Evolutionary conservation across 2,797 vertebrate species (phyloP), one percentile per base, ranked within the genome.

Genomic region (Gorsachius magnificus): DNA sequence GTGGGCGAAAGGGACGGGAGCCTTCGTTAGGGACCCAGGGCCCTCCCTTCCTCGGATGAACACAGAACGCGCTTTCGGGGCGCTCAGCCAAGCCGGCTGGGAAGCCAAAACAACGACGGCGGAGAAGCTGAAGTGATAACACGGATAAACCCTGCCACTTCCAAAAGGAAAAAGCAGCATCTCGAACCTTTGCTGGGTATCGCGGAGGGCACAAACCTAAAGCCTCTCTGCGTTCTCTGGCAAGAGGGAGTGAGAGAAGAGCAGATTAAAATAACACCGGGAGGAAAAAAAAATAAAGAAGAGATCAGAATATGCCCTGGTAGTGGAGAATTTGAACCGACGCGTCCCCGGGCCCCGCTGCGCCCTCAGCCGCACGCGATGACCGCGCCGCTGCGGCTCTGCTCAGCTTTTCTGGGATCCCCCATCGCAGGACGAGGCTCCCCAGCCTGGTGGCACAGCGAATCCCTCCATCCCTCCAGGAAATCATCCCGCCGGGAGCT

Each of bases 171-270:
- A 74, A 64, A 18, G 6, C 7, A 2, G 28, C 12, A 20, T 25
- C 35, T 4, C 91, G 60, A 77, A 54, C 76, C 88, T 88, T 70
- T 58, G 90, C 71, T 70, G 1, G 2, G 1, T 3, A 46, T 31
- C 83, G 81, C 86, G 86, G 81, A 91, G 93, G 93, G 90, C 93
- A 81, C 69, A 81, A 91, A 78, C 91, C 93, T 16, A 4, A 69
- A 26, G 16, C 64, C 54, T 56, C 91, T 53, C 60, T 19, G 92
- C 56, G 29, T 38, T 56, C 57, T n/a, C 80, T 21, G 68, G 82
- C 50, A 64, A 78, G 71, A 63, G 51, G 93, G 89, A 81, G 94
- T 80, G 51, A 80, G 85, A 72, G 89, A 95, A 89, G 89, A 89
- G 84, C 51, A 28, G 95, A 93, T 89, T 81, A 89, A 96, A 95